Evolutionary conservation across 2,888 invertebrate species (phyloP), one percentile per base, ranked within the genome.

Genomic region (Taphrorychus bicolor): DNA sequence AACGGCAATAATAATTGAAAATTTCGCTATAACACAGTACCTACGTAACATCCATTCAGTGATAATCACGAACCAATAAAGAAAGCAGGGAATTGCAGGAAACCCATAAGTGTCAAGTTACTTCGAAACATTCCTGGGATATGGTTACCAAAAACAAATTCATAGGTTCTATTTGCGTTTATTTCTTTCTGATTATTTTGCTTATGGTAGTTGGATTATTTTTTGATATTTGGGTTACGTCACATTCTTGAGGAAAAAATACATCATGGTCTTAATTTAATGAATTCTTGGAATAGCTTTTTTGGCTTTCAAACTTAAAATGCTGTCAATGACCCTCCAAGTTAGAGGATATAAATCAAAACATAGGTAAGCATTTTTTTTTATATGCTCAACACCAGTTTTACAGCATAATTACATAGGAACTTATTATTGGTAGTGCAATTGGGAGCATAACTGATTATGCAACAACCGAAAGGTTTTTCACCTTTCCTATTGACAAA

Each of bases 401-500:
- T 7, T 9, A 32, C 9, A 11, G 9, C 7, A 32, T 32, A 32
- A 32, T 32, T 32, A 32, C 11, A 32, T 32, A 32, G 9, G 32
- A 9, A 32, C 11, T 11, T 7, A 32, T 32, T 32, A 32, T 32
- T 32, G 11, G 32, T 7, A 32, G 32, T 32, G 32, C 7, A 24
- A 24, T 4, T 32, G 32, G n/a, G n/a, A n/a, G n/a, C n/a, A n/a
- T n/a, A n/a, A n/a, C n/a, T n/a, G n/a, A n/a, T 32, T 32, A 32
- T 3, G 32, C 32, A 32, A 32, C 11, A 32, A 11, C 32, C 52
- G 23, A 51, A 24, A 64, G 64, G 64, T 64, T 52, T 16, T 64
- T 64, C 57, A 64, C 64, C 64, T 64, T 59, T 59, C 53, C 51
- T 59, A 61, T 52, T 61, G 22, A 42, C 60, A 61, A 61, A 61